Evolutionary conservation across 2,797 vertebrate species (phyloP).

Genomic region (Delichon dasypus): DNA sequence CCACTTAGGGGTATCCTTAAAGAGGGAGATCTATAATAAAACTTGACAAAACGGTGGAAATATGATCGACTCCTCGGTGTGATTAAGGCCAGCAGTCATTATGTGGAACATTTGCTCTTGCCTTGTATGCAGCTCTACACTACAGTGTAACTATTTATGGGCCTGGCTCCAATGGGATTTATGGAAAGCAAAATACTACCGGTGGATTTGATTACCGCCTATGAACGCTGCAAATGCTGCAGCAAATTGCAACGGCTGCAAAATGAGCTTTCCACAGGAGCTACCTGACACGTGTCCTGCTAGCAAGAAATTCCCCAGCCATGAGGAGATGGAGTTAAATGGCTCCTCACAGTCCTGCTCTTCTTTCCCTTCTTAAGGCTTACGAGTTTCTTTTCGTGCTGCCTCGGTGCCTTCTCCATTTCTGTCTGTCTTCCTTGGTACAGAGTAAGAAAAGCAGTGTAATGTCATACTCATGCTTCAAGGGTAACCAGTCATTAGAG

Average conservation of each 20-base stretch:
- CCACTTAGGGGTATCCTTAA: neutral
- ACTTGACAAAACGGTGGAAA: constrained; percentile 67
- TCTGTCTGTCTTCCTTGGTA: neutral
- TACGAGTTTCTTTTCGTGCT: neutral
- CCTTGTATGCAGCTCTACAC: constrained; percentile 30
- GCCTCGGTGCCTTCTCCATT: neutral
- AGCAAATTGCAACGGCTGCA: constrained; percentile 45
- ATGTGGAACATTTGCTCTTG: constrained; percentile 65
- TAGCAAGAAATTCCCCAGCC: neutral
- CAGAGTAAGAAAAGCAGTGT: neutral
- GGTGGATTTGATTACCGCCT: constrained; percentile 58
- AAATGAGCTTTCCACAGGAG: neutral
- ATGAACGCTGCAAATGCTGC: constrained; percentile 1
- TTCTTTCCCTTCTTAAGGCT: neutral
- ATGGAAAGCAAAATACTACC: neutral
- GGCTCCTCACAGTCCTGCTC: neutral
- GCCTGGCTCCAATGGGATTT: constrained; percentile 60
- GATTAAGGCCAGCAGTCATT: constrained; percentile 57
- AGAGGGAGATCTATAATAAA: constrained; percentile 65
- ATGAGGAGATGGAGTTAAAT: neutral
- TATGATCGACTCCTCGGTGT: constrained; percentile 39
- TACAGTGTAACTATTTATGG: constrained; percentile 67
- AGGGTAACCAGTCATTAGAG: neutral
- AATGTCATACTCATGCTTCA: neutral
- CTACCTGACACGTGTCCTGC: neutral